Base-by-base conservation (phyloP, 2,888 invertebrate genomes). In the Flexamia atlantica region DNA sequence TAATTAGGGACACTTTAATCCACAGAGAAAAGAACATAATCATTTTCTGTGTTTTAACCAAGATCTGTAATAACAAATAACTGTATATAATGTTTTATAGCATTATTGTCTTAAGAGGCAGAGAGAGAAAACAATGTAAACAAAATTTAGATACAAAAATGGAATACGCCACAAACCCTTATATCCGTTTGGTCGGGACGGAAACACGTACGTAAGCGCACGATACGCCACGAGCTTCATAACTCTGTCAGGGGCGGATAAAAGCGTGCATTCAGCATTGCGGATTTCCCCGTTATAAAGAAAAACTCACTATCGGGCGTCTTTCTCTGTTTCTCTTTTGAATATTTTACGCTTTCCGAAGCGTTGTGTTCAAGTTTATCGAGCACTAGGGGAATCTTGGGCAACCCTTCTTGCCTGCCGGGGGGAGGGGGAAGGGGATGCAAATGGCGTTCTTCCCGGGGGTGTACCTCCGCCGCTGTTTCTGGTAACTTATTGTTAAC, bases 261-360 rank as follows among this genome's bases (percentile, higher is more conserved):
- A 72, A 40, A 72, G 32, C 40, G 32, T 25, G 72, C 42, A 72
- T 68, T 68, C 72, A 72, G 72, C 72, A 72, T 72, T 72, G 72
- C 72, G 72, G 72, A 72, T 72, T 72, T 72, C 42, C 40, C 72
- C 30, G 72, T 72, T 72, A 72, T 81, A 64, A 81, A 64, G 81
- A 64, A 81, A 81, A 81, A 81, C 81, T 32, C 64, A 64, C 36
- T 64, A 72, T 72, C 42, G 40, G 81, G 64, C 81, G 32, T 80
- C 81, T 53, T 80, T 57, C 80, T 36, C 30, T 57, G 36, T 30
- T 80, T 53, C 36, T 81, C 81, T 64, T 80, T 81, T 81, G 81
- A 81, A 81, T 81, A 81, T 81, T 81, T 81, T 64, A 81, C 64
- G 60, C 81, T 64, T 80, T 81, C 42, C 81, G 64, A 64, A 81